A percentile compares a stretch with the other conserved stretches of the same genome.
phyloP scores from a whole-genome alignment of 2,888 invertebrate genomes.

The Chromoteleia sp. region DNA sequence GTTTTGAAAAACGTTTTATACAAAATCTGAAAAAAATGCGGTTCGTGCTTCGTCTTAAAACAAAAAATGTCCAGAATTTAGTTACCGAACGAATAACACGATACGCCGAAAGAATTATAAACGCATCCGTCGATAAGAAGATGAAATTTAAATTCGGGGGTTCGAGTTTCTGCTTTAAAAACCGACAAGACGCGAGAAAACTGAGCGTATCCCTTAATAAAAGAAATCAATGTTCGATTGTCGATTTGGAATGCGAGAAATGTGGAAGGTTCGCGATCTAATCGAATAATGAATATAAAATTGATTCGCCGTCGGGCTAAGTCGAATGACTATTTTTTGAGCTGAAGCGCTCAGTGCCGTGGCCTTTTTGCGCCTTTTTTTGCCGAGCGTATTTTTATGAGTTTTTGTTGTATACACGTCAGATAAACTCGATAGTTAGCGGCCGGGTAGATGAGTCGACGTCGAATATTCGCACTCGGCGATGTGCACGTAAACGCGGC shows the following conservation, averaged over 20 bases:
- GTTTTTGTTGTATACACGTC: slow-evolving; percentile 58
- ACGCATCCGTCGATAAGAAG: too few relatives aligned
- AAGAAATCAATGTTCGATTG: too few relatives aligned
- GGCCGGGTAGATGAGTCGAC: slow-evolving; percentile 51
- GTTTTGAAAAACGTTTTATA: too few relatives aligned
- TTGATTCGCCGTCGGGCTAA: slow-evolving; percentile 7
- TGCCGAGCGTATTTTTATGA: slow-evolving; percentile 41
- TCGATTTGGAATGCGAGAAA: background rate
- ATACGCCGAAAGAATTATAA: too few relatives aligned
- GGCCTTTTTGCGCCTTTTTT: slow-evolving; percentile 20
- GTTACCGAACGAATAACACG: too few relatives aligned
- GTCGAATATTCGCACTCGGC: slow-evolving; percentile 47
- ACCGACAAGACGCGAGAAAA: too few relatives aligned
- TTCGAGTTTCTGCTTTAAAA: too few relatives aligned
- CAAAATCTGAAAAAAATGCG: too few relatives aligned
- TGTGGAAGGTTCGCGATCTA: background rate
- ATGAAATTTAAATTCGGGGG: too few relatives aligned
- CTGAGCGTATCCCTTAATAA: too few relatives aligned
- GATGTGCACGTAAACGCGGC: slow-evolving; percentile 63
- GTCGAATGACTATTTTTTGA: slow-evolving; percentile 25
- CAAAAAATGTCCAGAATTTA: too few relatives aligned
- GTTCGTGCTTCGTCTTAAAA: too few relatives aligned
- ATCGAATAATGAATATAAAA: slow-evolving; percentile 19
- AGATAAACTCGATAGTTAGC: slow-evolving; percentile 65
- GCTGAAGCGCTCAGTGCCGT: slow-evolving; percentile 18